These are phyloP conservation scores for Eucidaris tribuloides DNA, from an alignment of 35 echinoderm and acorn worm species.

Conservation along the genomic window DNA sequence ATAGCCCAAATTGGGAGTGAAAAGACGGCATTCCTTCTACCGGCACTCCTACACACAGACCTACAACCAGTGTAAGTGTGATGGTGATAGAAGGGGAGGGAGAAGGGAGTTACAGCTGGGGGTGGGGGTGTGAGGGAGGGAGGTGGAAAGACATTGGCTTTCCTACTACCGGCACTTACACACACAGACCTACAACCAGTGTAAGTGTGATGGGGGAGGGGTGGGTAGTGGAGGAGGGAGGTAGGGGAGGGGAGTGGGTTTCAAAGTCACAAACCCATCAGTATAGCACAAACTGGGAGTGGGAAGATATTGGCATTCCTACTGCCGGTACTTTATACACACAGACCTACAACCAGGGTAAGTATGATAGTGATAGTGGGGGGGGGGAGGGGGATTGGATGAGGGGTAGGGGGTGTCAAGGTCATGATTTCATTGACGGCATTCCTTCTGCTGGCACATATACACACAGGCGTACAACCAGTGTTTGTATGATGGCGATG, in stretches of 20 bases:
- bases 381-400: too few species aligned
- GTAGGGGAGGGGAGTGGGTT: too few species aligned
- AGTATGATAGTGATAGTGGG: too few species aligned
- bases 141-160: slow-evolving; percentile 95
- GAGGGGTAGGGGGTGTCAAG: slow-evolving; percentile 78
- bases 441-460: slow-evolving; percentile 67
- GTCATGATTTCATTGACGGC: slow-evolving; percentile 90
- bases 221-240: too few species aligned
- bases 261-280: too few species aligned
- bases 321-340: slow-evolving; percentile 69
- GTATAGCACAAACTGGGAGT: slow-evolving; percentile 85
- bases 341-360: slow-evolving; percentile 81
- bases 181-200: slow-evolving; percentile 90
- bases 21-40: slow-evolving; percentile 82
- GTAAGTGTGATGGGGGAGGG: too few species aligned
- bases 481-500: slow-evolving; percentile 74
- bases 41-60: slow-evolving; percentile 76
- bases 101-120: too few species aligned
- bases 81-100: too few species aligned
- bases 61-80: slow-evolving; percentile 79
- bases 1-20: slow-evolving; percentile 97
- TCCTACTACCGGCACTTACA: slow-evolving; percentile 80
- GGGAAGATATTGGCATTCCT: slow-evolving; percentile 85
- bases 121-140: too few species aligned
- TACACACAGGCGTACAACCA: slow-evolving; percentile 81